These are phyloP conservation scores for Orthonyx spaldingii DNA, from an alignment of 2,113 vertebrate species.

Conservation along the genomic window DNA sequence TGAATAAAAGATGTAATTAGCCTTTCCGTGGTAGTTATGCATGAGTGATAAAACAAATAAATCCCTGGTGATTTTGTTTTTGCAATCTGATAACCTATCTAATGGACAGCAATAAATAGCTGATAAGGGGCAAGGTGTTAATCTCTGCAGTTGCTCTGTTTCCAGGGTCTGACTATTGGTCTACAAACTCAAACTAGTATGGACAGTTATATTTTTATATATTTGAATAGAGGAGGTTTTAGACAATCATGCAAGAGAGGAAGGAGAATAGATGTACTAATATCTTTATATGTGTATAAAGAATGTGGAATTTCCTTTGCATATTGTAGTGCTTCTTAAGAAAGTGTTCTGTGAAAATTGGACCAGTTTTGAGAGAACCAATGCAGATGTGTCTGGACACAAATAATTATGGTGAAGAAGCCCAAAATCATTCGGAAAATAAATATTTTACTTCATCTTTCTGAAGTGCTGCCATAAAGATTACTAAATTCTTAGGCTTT, in stretches of 20 bases:
- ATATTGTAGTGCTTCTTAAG: background rate
- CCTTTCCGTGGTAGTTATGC: background rate
- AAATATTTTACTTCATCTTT: background rate
- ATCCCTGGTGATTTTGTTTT: background rate
- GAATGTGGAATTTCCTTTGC: background rate
- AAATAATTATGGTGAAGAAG: background rate
- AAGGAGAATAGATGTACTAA: background rate
- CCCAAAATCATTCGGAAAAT: background rate
- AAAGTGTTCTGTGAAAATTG: background rate
- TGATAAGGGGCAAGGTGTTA: background rate
- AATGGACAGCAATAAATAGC: background rate
- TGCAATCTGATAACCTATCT: background rate
- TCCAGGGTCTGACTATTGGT: background rate
- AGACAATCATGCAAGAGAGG: background rate
- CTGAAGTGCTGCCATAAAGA: conserved; percentile 21
- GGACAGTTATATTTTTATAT: background rate
- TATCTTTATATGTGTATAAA: background rate
- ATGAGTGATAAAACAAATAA: background rate
- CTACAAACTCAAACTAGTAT: background rate
- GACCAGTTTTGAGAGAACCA: background rate
- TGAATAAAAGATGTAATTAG: conserved; percentile 1
- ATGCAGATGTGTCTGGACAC: background rate
- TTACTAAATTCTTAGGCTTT: conserved; percentile 28
- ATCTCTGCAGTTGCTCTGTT: background rate
- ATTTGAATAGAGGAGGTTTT: background rate